phyloP scores from a whole-genome alignment of 2,888 invertebrate species.

The Schrankia costaestrigalis region DNA sequence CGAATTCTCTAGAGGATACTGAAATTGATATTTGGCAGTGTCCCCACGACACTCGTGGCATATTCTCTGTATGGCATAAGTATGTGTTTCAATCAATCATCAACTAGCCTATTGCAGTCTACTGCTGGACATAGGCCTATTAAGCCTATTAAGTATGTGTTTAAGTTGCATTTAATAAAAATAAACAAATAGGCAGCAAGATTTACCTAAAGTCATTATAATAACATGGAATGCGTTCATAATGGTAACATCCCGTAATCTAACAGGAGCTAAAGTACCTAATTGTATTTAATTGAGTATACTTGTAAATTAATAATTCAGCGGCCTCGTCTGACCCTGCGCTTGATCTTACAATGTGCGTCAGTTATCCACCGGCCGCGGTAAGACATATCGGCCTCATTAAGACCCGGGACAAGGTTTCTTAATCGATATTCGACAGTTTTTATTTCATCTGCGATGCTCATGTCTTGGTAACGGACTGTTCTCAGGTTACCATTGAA shows the following conservation, averaged over 20 bases:
- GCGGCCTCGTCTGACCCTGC: constrained; percentile 59
- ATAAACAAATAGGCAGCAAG: too few species aligned
- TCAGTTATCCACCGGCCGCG: constrained; percentile 34
- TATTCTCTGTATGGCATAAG: too few species aligned
- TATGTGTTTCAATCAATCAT: too few species aligned
- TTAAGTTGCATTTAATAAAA: too few species aligned
- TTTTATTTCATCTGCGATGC: constrained; percentile 49
- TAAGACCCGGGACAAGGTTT: constrained; percentile 59
- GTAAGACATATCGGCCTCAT: constrained; percentile 70
- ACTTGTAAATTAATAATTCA: constrained; percentile 73
- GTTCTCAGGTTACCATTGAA: constrained; percentile 32
- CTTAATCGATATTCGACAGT: constrained; percentile 64
- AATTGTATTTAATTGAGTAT: constrained; percentile 69
- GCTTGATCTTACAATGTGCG: constrained; percentile 68
- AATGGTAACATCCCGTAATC: constrained; percentile 30
- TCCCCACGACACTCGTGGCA: too few species aligned
- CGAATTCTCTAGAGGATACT: too few species aligned
- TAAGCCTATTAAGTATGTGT: too few species aligned
- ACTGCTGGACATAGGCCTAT: too few species aligned
- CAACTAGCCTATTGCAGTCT: too few species aligned
- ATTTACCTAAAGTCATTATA: neutral
- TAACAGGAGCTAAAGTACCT: constrained; percentile 41
- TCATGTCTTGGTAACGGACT: constrained; percentile 33
- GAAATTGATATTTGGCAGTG: too few species aligned
- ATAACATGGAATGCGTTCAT: constrained; percentile 2